Evolutionary conservation across 2,113 vertebrate species (phyloP).

Genomic region (Poeciliopsis occidentalis): DNA sequence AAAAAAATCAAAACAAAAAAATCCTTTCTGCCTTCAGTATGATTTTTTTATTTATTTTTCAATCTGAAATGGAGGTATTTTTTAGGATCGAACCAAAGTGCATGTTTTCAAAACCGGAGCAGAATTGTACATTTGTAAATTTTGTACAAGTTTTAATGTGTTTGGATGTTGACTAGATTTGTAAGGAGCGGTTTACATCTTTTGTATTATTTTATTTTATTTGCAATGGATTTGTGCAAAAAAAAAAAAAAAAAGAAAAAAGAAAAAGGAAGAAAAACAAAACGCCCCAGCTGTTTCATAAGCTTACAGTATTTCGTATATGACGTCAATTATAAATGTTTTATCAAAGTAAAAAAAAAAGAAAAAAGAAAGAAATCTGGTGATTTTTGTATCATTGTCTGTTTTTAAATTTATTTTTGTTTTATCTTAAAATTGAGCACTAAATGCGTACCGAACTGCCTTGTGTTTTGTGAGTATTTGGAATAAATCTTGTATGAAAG

Average conservation of each 20-base stretch:
- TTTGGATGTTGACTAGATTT: conserved; percentile 70
- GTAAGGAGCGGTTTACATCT: conserved; percentile 71
- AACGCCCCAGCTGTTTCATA: conserved; percentile 54
- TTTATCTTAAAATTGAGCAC: conserved; percentile 65
- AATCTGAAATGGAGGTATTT: conserved; percentile 66
- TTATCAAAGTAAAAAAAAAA: conserved; percentile 67
- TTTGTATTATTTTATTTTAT: conserved; percentile 4
- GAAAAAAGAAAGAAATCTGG: conserved; percentile 54
- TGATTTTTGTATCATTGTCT: conserved; percentile 74
- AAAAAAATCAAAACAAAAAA: background rate
- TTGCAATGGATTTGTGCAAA: conserved; percentile 61
- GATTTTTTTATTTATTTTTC: conserved; percentile 84
- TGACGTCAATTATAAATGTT: conserved; percentile 73
- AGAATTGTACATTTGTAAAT: conserved; percentile 79
- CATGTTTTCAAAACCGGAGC: conserved; percentile 70
- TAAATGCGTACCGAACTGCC: conserved; percentile 78
- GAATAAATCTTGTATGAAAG: conserved; percentile 78
- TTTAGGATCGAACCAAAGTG: conserved; percentile 85
- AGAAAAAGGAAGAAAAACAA: background rate
- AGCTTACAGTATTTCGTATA: conserved; percentile 77
- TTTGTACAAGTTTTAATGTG: conserved; percentile 77
- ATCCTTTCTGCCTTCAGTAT: background rate
- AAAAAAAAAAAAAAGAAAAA: background rate
- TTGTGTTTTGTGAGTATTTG: conserved; percentile 80
- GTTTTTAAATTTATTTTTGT: conserved; percentile 60